Conservation (phyloP, 1,140 invertebrate species). For the Drosophila bifasciata region DNA sequence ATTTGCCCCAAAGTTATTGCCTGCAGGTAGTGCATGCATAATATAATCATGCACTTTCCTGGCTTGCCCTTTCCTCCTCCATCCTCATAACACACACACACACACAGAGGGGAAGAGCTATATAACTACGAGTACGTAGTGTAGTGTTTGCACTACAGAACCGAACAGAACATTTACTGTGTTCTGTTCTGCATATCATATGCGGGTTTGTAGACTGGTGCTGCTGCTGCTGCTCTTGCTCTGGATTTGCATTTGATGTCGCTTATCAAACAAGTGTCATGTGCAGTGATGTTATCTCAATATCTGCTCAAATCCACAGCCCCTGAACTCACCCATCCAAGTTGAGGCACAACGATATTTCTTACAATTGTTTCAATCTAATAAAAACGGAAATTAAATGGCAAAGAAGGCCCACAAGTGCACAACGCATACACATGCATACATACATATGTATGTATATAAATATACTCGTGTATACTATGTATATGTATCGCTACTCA, state of each 20-base stretch:
- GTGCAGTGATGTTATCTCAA: slow-evolving; percentile 13
- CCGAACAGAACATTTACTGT: slow-evolving; percentile 33
- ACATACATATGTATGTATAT: slow-evolving; percentile 17
- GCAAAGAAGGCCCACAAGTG: slow-evolving; percentile 65
- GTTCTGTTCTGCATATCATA: slow-evolving; percentile 31
- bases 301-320: not conserved
- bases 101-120: slow-evolving; percentile 21
- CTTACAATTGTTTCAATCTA: slow-evolving; percentile 62
- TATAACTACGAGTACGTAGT: not conserved
- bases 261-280: slow-evolving; percentile 27
- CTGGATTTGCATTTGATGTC: slow-evolving; percentile 51
- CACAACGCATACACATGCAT: slow-evolving; percentile 17
- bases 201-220: slow-evolving; percentile 12
- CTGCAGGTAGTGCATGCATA: not conserved
- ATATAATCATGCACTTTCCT: slow-evolving; percentile 22
- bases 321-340: too few species aligned
- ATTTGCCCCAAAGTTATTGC: slow-evolving; percentile 48
- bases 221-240: slow-evolving; percentile 13
- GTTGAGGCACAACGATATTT: slow-evolving; percentile 8
- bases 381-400: slow-evolving; percentile 67
- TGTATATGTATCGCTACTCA: slow-evolving; percentile 2
- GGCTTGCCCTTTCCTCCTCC: slow-evolving; percentile 4
- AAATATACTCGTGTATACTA: not conserved
- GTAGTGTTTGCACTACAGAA: too few species aligned
- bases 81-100: slow-evolving; percentile 2